Evolutionary conservation across 2,797 vertebrate genomes (phyloP).

Genomic region (Heterohyrax brucei): DNA sequence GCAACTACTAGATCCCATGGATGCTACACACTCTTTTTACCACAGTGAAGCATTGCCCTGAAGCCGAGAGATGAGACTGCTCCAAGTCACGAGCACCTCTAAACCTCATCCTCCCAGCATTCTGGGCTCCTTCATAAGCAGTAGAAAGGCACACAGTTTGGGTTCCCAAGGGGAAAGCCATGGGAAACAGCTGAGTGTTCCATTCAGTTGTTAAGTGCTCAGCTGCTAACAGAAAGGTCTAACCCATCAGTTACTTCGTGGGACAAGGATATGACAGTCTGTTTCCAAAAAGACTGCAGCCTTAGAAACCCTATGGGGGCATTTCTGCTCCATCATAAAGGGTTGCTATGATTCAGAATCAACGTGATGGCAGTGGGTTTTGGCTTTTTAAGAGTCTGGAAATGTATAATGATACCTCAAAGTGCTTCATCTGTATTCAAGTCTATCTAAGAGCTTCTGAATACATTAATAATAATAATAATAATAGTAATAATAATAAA

Average conservation of each 20-base stretch:
- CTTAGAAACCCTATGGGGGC: no score
- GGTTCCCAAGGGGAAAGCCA: neutral
- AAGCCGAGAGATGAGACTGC: neutral
- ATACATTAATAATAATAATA: neutral
- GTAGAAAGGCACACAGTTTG: neutral
- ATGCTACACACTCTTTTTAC: neutral
- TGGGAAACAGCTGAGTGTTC: no score
- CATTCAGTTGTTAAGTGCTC: no score
- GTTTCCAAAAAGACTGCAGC: no score
- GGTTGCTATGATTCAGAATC: no score
- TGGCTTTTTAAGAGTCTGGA: neutral
- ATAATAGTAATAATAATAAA: no score
- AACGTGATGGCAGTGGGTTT: no score
- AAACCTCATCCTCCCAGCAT: neutral
- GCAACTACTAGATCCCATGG: neutral
- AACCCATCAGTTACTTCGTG: no score
- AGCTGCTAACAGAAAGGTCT: no score
- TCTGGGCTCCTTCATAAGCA: neutral
- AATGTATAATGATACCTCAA: conserved; percentile 37
- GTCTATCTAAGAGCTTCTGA: conserved; percentile 40
- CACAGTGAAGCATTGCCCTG: neutral
- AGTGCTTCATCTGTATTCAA: conserved; percentile 49
- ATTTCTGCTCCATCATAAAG: no score
- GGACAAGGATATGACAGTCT: no score
- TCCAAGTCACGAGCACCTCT: neutral